A percentile compares a stretch with the other conserved stretches of the same genome.
Evolutionary conservation across 1,140 invertebrate genomes (phyloP).

Genomic region (Steinernema khuongi): DNA sequence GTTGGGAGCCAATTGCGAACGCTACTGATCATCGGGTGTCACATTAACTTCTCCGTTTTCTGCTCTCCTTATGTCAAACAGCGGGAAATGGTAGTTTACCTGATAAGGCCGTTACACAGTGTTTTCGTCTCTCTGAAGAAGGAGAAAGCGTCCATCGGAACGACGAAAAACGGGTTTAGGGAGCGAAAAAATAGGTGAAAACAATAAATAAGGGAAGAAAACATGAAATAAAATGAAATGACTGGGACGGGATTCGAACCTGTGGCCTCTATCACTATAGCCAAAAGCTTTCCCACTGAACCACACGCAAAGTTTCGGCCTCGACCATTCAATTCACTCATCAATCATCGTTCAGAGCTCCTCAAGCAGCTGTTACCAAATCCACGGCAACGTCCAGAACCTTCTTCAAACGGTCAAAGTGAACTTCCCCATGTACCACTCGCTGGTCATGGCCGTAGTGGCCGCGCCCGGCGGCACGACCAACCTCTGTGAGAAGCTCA

Average conservation of each 20-base stretch:
- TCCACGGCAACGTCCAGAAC: background rate
- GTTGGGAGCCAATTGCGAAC: too few relatives aligned
- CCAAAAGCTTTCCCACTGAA: too few relatives aligned
- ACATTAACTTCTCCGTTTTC: too few relatives aligned
- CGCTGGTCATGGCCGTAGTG: background rate
- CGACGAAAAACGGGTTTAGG: background rate
- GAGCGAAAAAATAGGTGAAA: background rate
- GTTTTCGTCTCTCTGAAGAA: background rate
- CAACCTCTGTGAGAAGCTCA: background rate
- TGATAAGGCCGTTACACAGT: too few relatives aligned
- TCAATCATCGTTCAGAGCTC: background rate
- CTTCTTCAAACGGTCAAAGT: slow-evolving; percentile 8
- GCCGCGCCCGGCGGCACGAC: background rate
- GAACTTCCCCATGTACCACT: slow-evolving; percentile 1
- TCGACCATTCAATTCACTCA: too few relatives aligned
- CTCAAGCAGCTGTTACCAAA: background rate
- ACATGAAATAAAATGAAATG: background rate
- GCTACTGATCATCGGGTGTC: too few relatives aligned
- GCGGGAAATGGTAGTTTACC: too few relatives aligned
- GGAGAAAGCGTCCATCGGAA: background rate
- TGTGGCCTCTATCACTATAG: too few relatives aligned
- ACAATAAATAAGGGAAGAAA: background rate
- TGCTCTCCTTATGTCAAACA: too few relatives aligned
- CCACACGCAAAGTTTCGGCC: too few relatives aligned
- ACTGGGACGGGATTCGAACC: background rate